Conservation (phyloP, 2,113 vertebrate species). For the Phyllostomus discolor region DNA sequence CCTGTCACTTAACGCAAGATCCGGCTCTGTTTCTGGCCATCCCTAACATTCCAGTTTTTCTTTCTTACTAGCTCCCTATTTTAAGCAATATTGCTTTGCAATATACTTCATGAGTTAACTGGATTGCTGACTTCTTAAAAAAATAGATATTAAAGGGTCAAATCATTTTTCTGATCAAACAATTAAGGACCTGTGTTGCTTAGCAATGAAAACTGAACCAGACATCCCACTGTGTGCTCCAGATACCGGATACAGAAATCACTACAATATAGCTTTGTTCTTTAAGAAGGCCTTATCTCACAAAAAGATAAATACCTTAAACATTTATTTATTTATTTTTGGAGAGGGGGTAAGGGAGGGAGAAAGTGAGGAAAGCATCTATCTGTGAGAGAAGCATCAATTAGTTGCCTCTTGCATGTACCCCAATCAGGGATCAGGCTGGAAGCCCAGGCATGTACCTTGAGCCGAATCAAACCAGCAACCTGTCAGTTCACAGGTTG, state of each 20-base stretch:
- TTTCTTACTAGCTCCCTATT: not conserved
- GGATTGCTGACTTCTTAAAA: not conserved
- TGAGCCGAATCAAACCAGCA: too few species aligned
- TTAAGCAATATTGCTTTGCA: not conserved
- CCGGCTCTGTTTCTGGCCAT: not conserved
- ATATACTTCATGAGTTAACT: not conserved
- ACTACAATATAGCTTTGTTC: not conserved
- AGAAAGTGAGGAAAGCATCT: too few species aligned
- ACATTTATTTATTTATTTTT: too few species aligned
- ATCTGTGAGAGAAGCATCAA: too few species aligned
- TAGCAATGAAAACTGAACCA: slow-evolving; percentile 7
- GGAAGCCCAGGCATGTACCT: too few species aligned
- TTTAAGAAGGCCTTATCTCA: not conserved
- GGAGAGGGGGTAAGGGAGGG: too few species aligned
- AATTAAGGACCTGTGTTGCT: not conserved
- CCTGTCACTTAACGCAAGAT: not conserved
- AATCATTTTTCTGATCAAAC: not conserved
- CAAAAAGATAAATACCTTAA: not conserved
- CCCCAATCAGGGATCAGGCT: too few species aligned
- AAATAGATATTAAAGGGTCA: not conserved
- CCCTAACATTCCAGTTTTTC: not conserved
- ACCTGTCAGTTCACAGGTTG: too few species aligned
- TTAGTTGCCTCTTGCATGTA: too few species aligned
- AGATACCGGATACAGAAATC: not conserved
- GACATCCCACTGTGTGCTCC: not conserved